Evolutionary conservation across 2,113 vertebrate genomes (phyloP), one percentile per base, ranked within the genome.

Genomic region (Falcunculus frontatus): DNA sequence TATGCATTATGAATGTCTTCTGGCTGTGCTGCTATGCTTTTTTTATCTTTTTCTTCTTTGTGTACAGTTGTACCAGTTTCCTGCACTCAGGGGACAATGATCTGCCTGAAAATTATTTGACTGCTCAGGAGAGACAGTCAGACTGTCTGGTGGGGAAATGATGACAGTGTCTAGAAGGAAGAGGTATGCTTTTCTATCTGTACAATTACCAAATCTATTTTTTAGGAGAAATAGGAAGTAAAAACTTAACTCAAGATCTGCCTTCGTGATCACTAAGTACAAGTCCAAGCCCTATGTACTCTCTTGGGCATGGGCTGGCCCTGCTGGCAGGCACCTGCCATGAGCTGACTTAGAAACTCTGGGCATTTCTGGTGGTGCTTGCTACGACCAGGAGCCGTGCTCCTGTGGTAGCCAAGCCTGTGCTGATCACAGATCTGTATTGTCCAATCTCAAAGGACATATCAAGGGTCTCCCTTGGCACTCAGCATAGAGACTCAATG

Each of bases 101-200:
- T 74, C 39, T 86, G 47, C 79, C 60, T 70, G 75, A 90, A 90
- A 84, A 90, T 86, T 84, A 52, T 64, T 88, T 93, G 81, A 26
- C 64, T 90, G 32, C 72, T 78, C 59, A 64, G 32, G 44, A 92
- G 47, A 96, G 35, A 62, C 37, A 84, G 64, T 55, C 81, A 85
- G 59, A 62, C 42, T 70, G 63, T 90, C 63, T 90, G 56, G 33
- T 80, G 72, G 62, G 60, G 53, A 90, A 88, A 74, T 26, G 7
- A 70, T 2, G 2, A 67, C 1, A 18, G n/a, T 35, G 32, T 73
- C 68, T 90, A 32, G 33, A 88, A 82, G 25, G 26, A 93, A 80
- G 21, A 4, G 12, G 2, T 64, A 63, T 52, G 22, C 35, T 80
- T 93, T 93, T 72, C 57, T 87, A 23, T 60, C 30, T 75, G 17